Base-by-base conservation (phyloP, 2,113 vertebrate genomes). In the Xenopus tropicalis region DNA sequence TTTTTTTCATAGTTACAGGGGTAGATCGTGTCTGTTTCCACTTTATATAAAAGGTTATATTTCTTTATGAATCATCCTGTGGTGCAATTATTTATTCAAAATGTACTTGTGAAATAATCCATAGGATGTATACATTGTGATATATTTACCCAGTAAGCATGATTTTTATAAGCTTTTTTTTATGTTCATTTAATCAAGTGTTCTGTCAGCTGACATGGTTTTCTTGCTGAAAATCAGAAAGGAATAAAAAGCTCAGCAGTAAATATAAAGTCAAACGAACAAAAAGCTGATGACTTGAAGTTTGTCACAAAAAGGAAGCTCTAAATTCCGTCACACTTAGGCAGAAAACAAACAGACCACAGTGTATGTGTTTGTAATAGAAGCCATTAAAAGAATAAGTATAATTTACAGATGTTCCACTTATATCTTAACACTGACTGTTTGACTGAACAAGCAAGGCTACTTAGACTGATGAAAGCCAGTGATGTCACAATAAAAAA, bases 221-320 rank as follows among this genome's bases (percentile, higher is more conserved):
- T 72, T 72, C 71, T 72, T 72, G 52, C 71, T 72, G 71, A 72
- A 66, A 66, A 57, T 57, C 51, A 66, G 17, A 65, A 72, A 72
- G 52, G 42, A 66, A 65, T 63, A 23, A 66, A 37, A n/a, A 58
- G n/a, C 62, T 72, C 62, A 72, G 71, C 71, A 72, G 62, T 46
- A 54, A 72, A 66, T 24, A 43, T 44, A 23, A 57, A 56, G 63
- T 21, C 58, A 25, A 51, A 46, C 48, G 42, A 24, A 64, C 8
- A 64, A 56, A 51, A 24, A 56, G n/a, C 59, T 52, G 70, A 54
- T 65, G 71, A 46, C 63, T 46, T 72, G 22, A n/a, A 65, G 70
- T 64, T 24, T 29, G 71, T 72, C 61, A 72, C n/a, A 64, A 23
- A 61, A 56, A 57, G 61, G 48, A 24, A 57, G 17, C 62, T 24